phyloP scores from a whole-genome alignment of 2,113 vertebrate genomes.

The Cricetomys ansorgei region DNA sequence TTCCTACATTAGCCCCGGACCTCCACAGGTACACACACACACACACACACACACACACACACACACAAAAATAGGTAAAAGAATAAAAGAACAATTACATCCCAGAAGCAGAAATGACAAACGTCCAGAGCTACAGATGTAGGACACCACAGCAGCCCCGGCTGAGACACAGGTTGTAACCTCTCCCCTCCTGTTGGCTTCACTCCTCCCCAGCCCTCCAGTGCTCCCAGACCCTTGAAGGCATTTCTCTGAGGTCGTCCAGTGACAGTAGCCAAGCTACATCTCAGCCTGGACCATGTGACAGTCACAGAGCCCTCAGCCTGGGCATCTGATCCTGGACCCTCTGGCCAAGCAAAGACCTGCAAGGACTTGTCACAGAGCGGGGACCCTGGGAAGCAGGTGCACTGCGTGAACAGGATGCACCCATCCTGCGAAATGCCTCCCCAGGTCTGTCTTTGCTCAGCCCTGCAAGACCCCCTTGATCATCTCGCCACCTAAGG shows the following conservation, averaged over 20 bases:
- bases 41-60: background rate
- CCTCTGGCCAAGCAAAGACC: background rate
- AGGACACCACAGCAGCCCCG: fast-evolving
- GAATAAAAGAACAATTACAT: background rate
- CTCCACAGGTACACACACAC: background rate
- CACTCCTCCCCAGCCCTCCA: background rate
- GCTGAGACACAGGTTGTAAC: fast-evolving
- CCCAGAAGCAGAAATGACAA: fast-evolving
- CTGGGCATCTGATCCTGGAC: too few species aligned
- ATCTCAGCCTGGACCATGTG: background rate
- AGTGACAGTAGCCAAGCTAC: fast-evolving
- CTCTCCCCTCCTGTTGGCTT: too few species aligned
- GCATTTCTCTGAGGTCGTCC: background rate
- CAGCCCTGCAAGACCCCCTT: background rate
- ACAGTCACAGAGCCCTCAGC: background rate
- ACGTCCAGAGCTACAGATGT: background rate
- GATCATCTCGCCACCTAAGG: fast-evolving
- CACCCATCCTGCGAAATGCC: fast-evolving
- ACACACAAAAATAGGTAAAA: background rate
- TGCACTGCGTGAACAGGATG: fast-evolving
- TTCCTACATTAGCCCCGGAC: background rate
- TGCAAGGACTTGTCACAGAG: background rate
- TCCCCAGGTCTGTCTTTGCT: fast-evolving
- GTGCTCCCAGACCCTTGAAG: background rate
- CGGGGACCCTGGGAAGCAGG: fast-evolving